Conservation (phyloP, 2,113 vertebrate species). For the Ramphastos sulfuratus region DNA sequence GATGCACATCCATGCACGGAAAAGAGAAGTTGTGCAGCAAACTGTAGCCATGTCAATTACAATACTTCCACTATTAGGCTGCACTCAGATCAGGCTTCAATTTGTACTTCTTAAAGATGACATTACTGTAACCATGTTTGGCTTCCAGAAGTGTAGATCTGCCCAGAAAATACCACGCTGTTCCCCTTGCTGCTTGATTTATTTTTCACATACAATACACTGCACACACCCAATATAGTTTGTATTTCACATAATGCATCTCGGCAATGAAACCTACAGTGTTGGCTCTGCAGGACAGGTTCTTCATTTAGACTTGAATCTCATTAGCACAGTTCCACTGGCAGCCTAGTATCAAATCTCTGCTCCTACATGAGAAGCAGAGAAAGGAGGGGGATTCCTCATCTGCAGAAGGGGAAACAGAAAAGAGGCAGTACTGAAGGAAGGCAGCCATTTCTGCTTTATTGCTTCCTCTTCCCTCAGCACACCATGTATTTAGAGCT, state of each 20-base stretch:
- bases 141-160: slow-evolving; percentile 12
- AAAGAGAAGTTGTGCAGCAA: neutral
- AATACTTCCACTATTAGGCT: neutral
- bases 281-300: fast-evolving
- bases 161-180: slow-evolving; percentile 35
- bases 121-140: slow-evolving; percentile 33
- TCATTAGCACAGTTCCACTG: neutral
- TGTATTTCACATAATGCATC: slow-evolving; percentile 4
- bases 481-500: slow-evolving; percentile 6
- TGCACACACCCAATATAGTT: neutral
- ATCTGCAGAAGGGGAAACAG: slow-evolving; percentile 20
- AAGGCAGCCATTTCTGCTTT: slow-evolving; percentile 46
- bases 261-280: neutral
- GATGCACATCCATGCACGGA: neutral
- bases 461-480: slow-evolving; percentile 26
- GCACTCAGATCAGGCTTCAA: slow-evolving; percentile 20
- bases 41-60: neutral
- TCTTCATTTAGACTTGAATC: slow-evolving; percentile 24
- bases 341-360: neutral
- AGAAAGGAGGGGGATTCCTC: neutral
- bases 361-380: neutral
- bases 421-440: neutral
- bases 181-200: neutral
- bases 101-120: slow-evolving; percentile 29
- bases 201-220: slow-evolving; percentile 15